Evolutionary conservation across 2,797 vertebrate species (phyloP).

Genomic region (Coregonus ussuriensis): DNA sequence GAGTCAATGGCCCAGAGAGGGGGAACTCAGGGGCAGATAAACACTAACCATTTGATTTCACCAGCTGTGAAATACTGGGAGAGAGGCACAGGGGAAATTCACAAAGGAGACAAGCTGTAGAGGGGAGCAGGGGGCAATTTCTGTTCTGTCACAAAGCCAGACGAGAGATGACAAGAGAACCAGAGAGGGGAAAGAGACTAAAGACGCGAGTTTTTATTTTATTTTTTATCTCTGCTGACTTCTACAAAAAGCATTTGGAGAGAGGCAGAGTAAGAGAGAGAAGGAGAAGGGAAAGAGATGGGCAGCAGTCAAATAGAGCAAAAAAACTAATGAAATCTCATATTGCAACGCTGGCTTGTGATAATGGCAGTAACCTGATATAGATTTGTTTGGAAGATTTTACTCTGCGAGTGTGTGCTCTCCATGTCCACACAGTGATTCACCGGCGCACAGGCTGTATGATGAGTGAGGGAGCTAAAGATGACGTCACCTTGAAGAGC

Average conservation of each 20-base stretch:
- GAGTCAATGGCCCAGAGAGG: slow-evolving; percentile 74
- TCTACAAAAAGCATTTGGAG: slow-evolving; percentile 1
- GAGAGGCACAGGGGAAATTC: slow-evolving; percentile 36
- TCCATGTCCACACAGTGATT: neutral
- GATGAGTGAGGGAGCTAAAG: slow-evolving; percentile 54
- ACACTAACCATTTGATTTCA: slow-evolving; percentile 74
- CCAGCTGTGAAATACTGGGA: slow-evolving; percentile 69
- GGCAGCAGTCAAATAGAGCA: neutral
- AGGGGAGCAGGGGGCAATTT: slow-evolving; percentile 41
- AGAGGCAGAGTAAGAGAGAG: neutral
- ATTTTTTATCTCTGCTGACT: slow-evolving; percentile 19
- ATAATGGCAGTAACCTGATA: neutral
- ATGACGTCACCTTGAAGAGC: slow-evolving; percentile 75
- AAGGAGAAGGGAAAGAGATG: neutral
- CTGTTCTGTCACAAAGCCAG: slow-evolving; percentile 53
- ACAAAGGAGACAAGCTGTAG: slow-evolving; percentile 47
- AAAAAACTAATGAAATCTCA: neutral
- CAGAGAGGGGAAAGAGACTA: neutral
- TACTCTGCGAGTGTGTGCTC: neutral
- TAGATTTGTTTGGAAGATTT: neutral
- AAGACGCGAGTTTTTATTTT: slow-evolving; percentile 29
- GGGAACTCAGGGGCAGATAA: slow-evolving; percentile 64
- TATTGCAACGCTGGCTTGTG: neutral
- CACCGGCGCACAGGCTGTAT: slow-evolving; percentile 1
- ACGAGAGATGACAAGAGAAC: slow-evolving; percentile 31